Evolutionary conservation across 1,140 invertebrate genomes (phyloP).

Genomic region (Plectus sambesii): DNA sequence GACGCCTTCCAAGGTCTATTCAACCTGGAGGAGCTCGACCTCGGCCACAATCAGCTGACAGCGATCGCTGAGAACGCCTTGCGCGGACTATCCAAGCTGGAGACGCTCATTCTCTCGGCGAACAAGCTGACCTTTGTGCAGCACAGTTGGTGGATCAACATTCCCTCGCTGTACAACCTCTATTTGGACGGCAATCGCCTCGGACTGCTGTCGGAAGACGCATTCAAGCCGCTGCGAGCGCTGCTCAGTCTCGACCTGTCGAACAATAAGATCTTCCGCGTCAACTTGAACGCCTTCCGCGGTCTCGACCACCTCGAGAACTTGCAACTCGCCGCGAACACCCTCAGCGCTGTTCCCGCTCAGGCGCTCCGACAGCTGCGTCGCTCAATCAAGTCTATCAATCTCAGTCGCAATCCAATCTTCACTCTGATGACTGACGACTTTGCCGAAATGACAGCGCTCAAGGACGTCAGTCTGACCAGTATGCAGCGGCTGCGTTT

Average conservation of each 20-base stretch:
- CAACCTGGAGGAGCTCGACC: conserved; percentile 33
- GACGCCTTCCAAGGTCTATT: conserved; percentile 31
- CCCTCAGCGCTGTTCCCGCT: conserved; percentile 32
- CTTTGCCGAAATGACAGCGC: conserved; percentile 40
- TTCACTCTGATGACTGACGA: conserved; percentile 38
- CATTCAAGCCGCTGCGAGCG: conserved; percentile 26
- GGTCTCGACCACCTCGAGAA: conserved; percentile 21
- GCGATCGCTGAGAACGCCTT: conserved; percentile 31
- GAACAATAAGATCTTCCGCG: conserved; percentile 31
- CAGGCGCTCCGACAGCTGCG: conserved; percentile 30
- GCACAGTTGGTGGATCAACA: neutral
- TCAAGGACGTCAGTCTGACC: conserved; percentile 44
- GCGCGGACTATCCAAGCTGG: conserved; percentile 27
- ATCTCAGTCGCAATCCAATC: conserved; percentile 38
- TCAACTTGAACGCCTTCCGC: conserved; percentile 29
- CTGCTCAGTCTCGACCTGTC: conserved; percentile 37
- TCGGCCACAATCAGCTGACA: conserved; percentile 35
- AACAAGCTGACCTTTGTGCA: conserved; percentile 32
- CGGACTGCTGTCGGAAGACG: conserved; percentile 4
- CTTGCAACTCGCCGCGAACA: conserved; percentile 35
- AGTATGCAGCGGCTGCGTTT: conserved; percentile 46
- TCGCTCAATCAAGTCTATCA: conserved; percentile 12
- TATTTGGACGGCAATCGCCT: neutral
- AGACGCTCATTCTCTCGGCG: conserved; percentile 34
- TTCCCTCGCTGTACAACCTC: neutral